These are phyloP conservation scores for Ecliptopera silaceata DNA, from an alignment of 2,888 invertebrate species.

Conservation along the genomic window DNA sequence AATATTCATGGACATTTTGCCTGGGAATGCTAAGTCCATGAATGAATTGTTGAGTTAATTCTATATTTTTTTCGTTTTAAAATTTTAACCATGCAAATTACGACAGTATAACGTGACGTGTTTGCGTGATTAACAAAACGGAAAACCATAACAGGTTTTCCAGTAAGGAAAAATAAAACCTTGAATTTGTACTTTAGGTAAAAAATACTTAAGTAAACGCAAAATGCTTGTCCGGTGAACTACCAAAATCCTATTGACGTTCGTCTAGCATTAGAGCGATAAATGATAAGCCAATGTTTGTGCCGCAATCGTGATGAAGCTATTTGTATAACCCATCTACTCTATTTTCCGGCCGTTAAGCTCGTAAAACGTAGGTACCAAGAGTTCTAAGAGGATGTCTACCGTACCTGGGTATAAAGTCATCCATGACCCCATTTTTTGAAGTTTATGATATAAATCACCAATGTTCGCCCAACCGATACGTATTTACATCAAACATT, in stretches of 20 bases:
- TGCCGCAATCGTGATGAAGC: neutral
- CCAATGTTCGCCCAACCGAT: neutral
- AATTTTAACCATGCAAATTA: neutral
- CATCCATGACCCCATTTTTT: slow-evolving; percentile 1
- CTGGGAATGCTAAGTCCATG: too few relatives aligned
- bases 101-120: neutral
- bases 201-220: neutral
- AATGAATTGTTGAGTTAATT: too few relatives aligned
- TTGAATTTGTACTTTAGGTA: neutral
- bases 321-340: too few relatives aligned
- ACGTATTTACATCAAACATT: neutral
- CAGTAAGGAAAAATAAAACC: neutral
- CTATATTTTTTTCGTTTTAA: too few relatives aligned
- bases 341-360: too few relatives aligned
- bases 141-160: slow-evolving; percentile 6
- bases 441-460: slow-evolving; percentile 7
- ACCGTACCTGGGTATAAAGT: too few relatives aligned
- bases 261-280: neutral
- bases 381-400: too few relatives aligned
- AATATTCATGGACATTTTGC: too few relatives aligned
- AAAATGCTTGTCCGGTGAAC: neutral
- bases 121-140: neutral
- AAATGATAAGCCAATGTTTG: neutral
- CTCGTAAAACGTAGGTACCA: too few relatives aligned
- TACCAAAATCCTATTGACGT: slow-evolving; percentile 1